Base-by-base conservation (phyloP, 1,140 invertebrate species). In the Leptinotarsa texana region DNA sequence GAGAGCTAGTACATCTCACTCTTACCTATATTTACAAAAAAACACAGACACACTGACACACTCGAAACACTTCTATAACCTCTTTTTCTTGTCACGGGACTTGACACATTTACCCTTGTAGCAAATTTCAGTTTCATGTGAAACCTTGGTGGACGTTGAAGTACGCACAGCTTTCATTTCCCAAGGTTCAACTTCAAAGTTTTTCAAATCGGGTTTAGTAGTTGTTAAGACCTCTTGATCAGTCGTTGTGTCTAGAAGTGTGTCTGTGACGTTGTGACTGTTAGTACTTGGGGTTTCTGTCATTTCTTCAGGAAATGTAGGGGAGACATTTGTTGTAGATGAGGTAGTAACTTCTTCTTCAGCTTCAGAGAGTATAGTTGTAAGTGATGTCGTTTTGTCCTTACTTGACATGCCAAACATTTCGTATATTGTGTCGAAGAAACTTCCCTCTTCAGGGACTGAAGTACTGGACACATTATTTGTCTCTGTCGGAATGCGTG, bases 91-190 rank as follows among this genome's bases (percentile, higher is more conserved):
- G 24, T 85, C 82, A 78, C 87, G 91, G 11, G 92, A 93, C 86
- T 94, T 94, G 69, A 95, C 90, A 83, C 94, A 95, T 78, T 91
- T 91, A 21, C 94, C 94, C 81, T 92, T 90, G 82, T 93, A 95
- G 80, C 94, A 95, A 66, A 95, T 95, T 86, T 95, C 94, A 21
- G 93, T 94, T 89, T 94, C 93, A 75, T 94, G 91, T 11, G 93
- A 94, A 48, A 94, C 88, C 86, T 93, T 92, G 0, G 92, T 93
- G 1, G 93, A 93, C 65, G 93, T 93, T 1, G 79, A 80, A 1
- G 93, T 93, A 75, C 91, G 89, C 13, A 92, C 81, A 4, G 90
- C 73, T 62, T 74, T 77, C 77, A 81, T 85, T 72, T 90, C 87
- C 75, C 88, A 85, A 73, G 91, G 82, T 83, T 89, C 84, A 86